Evolutionary conservation across 1,140 invertebrate species (phyloP), one percentile per base, ranked within the genome.

Genomic region (Tetragnatha versicolor): DNA sequence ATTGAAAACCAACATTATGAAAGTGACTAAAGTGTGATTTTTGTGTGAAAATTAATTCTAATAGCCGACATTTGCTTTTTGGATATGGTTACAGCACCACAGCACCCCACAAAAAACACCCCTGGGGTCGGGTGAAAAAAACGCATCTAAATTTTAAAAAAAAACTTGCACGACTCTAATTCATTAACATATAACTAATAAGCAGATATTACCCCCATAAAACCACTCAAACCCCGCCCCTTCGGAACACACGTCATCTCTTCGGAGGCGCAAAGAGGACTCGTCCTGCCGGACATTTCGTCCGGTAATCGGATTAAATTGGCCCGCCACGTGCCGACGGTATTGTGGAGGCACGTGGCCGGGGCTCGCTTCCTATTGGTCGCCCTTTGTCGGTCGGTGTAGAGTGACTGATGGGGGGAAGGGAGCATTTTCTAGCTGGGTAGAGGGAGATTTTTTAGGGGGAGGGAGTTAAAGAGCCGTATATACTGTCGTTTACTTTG

Each of bases 281-380:
- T n/a, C n/a, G n/a, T n/a, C n/a, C n/a, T n/a, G 29, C 70, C 53
- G 70, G 70, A 73, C 70, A 73, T 73, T 73, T 73, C 70, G 37
- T 55, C 27, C 39, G 22, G 25, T 73, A 73, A 73, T 73, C 70
- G 70, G 70, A 73, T 73, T 73, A 73, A 73, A 73, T 73, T 73
- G 70, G 70, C 70, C 70, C 55, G 70, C 39, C 70, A 73, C 70
- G 70, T 73, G 70, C 25, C 39, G 14, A n/a, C 70, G 61, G 53
- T 73, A 73, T 73, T 73, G 55, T 45, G 4, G 2, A n/a, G 70
- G 14, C 70, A 73, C 70, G 70, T 73, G 70, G 35, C 70, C 70
- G 55, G 55, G 61, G 60, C 70, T n/a, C 37, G 70, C 61, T 73
- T 73, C 70, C 55, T 39, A 73, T 73, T 73, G 70, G 70, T 49